Evolutionary conservation across 2,113 vertebrate genomes (phyloP).

Genomic region (Triplophysa dalaica): DNA sequence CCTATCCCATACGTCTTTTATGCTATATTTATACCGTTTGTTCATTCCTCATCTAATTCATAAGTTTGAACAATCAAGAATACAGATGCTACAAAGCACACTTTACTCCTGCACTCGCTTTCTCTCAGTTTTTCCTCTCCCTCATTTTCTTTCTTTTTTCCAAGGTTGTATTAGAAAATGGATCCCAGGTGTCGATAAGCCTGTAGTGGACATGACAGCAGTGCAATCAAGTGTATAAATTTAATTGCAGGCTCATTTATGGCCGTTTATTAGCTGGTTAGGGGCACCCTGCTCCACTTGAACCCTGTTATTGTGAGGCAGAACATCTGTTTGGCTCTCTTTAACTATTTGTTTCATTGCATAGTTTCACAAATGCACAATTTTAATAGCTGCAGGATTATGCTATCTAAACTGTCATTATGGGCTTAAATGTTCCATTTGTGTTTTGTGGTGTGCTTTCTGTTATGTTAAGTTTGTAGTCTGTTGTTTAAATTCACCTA

Average conservation of each 20-base stretch:
- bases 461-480: slow-evolving; percentile 11
- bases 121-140: slow-evolving; percentile 62
- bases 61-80: not conserved
- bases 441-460: slow-evolving; percentile 42
- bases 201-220: slow-evolving; percentile 82
- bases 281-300: slow-evolving; percentile 80
- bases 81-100: slow-evolving; percentile 59
- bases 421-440: slow-evolving; percentile 39
- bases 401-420: slow-evolving; percentile 61
- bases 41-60: slow-evolving; percentile 27
- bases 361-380: slow-evolving; percentile 62
- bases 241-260: slow-evolving; percentile 84
- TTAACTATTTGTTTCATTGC: slow-evolving; percentile 72
- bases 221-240: slow-evolving; percentile 85
- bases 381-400: slow-evolving; percentile 53
- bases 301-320: slow-evolving; percentile 79
- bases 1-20: not conserved
- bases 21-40: not conserved
- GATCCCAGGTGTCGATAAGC: slow-evolving; percentile 82
- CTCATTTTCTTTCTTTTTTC: slow-evolving; percentile 40
- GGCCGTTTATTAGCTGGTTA: slow-evolving; percentile 81
- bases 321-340: slow-evolving; percentile 78
- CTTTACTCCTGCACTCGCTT: slow-evolving; percentile 50
- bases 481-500: slow-evolving; percentile 7
- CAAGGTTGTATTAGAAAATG: slow-evolving; percentile 78